A percentile compares a stretch with the other conserved stretches of the same genome.
Conservation (phyloP, 1,140 invertebrate species). For the Palaemon carinicauda region DNA sequence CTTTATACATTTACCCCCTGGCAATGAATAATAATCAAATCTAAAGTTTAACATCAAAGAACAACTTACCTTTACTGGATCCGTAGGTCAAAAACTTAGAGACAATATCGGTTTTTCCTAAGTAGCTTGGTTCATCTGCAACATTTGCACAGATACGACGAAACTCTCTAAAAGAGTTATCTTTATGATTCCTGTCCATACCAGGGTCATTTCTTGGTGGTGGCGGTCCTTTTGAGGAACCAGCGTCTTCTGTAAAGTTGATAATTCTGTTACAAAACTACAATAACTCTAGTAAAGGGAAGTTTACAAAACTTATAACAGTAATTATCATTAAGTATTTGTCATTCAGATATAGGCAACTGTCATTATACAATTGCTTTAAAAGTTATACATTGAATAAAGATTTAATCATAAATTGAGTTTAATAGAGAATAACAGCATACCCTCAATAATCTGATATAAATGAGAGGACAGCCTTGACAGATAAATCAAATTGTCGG, state of each 20-base stretch:
- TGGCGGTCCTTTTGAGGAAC: background rate
- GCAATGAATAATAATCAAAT: background rate
- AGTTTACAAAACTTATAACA: no score
- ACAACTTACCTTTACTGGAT: conserved; percentile 68
- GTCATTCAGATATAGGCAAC: no score
- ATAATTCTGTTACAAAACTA: no score
- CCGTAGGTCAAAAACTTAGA: conserved; percentile 77
- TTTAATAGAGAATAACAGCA: no score
- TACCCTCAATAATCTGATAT: no score
- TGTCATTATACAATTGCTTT: no score
- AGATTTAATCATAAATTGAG: no score
- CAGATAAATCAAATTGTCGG: no score
- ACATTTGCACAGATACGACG: conserved; percentile 79
- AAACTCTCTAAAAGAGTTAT: conserved; percentile 82
- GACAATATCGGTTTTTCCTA: conserved; percentile 81
- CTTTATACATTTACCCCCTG: background rate
- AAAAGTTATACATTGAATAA: no score
- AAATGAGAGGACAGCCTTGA: no score
- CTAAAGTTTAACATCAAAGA: background rate
- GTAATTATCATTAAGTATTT: no score
- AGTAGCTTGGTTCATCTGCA: conserved; percentile 79
- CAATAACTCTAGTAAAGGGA: no score
- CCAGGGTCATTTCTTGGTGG: conserved; percentile 18
- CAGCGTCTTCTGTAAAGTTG: background rate
- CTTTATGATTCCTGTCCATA: conserved; percentile 65